Percentiles rank a stretch among this genome's conserved stretches.
Conservation (phyloP, 2,797 vertebrate species). For the Bovichtus diacanthus region DNA sequence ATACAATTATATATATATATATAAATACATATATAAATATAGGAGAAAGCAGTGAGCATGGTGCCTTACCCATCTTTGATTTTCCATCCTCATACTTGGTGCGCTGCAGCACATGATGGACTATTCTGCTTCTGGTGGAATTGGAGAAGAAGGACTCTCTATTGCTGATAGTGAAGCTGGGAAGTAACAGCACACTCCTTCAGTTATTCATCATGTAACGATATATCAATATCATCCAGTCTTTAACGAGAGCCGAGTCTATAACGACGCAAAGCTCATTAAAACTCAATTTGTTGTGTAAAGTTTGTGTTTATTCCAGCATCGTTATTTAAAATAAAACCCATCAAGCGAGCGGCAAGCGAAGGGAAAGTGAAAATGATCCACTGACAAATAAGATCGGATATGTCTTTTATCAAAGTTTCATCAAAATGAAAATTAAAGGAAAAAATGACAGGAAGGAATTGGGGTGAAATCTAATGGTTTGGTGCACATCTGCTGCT, state of each 20-base stretch:
- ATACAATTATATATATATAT: too few species aligned
- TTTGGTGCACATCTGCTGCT: slow-evolving; percentile 44
- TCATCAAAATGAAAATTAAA: slow-evolving; percentile 12
- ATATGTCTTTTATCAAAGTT: slow-evolving; percentile 42
- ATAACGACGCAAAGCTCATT: slow-evolving; percentile 17
- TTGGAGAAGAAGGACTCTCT: slow-evolving; percentile 98
- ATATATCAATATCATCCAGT: slow-evolving; percentile 32
- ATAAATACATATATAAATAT: too few species aligned
- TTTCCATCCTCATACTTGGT: slow-evolving; percentile 98
- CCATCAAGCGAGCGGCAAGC: slow-evolving; percentile 2
- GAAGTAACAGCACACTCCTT: slow-evolving; percentile 36
- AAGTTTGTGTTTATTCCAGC: slow-evolving; percentile 10
- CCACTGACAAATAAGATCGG: slow-evolving; percentile 36
- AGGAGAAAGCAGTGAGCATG: background rate
- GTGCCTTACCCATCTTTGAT: slow-evolving; percentile 94
- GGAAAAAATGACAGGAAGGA: background rate
- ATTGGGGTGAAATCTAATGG: slow-evolving; percentile 18
- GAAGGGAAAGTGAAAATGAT: slow-evolving; percentile 30
- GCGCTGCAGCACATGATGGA: slow-evolving; percentile 96
- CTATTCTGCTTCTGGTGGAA: slow-evolving; percentile 96
- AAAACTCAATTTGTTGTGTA: slow-evolving; percentile 29
- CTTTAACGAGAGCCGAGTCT: slow-evolving; percentile 12
- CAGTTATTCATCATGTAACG: slow-evolving; percentile 27
- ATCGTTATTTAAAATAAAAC: slow-evolving; percentile 27
- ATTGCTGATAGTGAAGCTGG: slow-evolving; percentile 98